These are phyloP conservation scores for Aleiodes leptofemur DNA, from an alignment of 2,888 invertebrate species.

Conservation along the genomic window DNA sequence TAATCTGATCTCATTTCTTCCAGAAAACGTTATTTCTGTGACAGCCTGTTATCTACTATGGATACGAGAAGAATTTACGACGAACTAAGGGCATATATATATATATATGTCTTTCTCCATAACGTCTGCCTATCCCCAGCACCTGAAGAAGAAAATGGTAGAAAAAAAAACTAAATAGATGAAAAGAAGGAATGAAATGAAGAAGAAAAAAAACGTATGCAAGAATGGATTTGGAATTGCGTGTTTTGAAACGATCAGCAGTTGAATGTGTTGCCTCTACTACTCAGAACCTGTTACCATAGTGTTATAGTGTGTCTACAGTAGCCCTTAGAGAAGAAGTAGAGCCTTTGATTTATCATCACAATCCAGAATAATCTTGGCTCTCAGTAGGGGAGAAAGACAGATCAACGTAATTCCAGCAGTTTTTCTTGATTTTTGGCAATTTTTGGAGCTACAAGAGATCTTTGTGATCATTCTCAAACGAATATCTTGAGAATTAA, in stretches of 20 bases:
- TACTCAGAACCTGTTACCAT: not conserved
- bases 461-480: not conserved
- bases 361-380: constrained; percentile 33
- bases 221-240: not conserved
- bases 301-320: not conserved
- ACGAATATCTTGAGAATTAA: too few species aligned
- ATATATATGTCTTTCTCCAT: not conserved
- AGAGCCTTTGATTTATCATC: constrained; percentile 34
- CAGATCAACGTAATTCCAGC: constrained; percentile 2
- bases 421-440: not conserved
- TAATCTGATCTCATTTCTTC: constrained; percentile 25
- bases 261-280: not conserved
- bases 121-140: constrained; percentile 5
- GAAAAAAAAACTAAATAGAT: too few species aligned
- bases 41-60: constrained; percentile 39
- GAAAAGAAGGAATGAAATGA: too few species aligned
- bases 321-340: constrained; percentile 16
- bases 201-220: not conserved
- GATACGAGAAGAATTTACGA: constrained; percentile 37
- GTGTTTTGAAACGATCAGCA: constrained; percentile 35
- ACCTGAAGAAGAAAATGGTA: too few species aligned
- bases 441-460: not conserved
- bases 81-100: constrained; percentile 12
- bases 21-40: constrained; percentile 31
- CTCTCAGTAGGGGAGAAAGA: not conserved